A percentile compares a stretch with the other conserved stretches of the same genome.
Conservation (phyloP, 1,140 invertebrate genomes). For the Apis dorsata region DNA sequence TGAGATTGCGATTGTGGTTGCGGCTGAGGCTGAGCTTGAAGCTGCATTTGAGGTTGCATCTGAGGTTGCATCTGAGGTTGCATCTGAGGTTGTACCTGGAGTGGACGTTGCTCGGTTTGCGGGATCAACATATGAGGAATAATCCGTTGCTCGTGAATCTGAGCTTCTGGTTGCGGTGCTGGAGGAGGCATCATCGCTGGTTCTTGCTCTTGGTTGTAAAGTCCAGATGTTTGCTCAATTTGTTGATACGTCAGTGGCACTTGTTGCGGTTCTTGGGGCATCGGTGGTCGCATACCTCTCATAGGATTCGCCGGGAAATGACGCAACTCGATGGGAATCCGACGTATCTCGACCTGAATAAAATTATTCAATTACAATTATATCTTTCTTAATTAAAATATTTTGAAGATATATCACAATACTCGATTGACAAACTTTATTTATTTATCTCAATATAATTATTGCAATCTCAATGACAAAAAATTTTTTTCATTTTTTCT, state of each 20-base stretch:
- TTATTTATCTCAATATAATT: too few relatives aligned
- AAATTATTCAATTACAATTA: not conserved
- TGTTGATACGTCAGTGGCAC: slow-evolving; percentile 69
- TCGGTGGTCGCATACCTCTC: slow-evolving; percentile 70
- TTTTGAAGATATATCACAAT: too few relatives aligned
- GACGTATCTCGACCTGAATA: slow-evolving; percentile 69
- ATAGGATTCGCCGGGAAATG: slow-evolving; percentile 70
- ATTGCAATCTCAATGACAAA: too few relatives aligned
- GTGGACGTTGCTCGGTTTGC: slow-evolving; percentile 67
- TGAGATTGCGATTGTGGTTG: slow-evolving; percentile 56
- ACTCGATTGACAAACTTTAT: too few relatives aligned
- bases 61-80: slow-evolving; percentile 57
- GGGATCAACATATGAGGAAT: slow-evolving; percentile 70
- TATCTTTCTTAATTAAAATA: too few relatives aligned
- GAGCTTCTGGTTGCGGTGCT: slow-evolving; percentile 62
- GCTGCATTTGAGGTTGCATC: slow-evolving; percentile 53
- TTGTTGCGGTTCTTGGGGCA: slow-evolving; percentile 64
- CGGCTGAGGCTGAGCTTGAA: slow-evolving; percentile 42
- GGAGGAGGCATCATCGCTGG: slow-evolving; percentile 71
- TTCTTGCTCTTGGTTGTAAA: slow-evolving; percentile 65
- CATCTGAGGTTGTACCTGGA: slow-evolving; percentile 57
- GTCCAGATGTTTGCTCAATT: slow-evolving; percentile 50
- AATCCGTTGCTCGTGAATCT: slow-evolving; percentile 63
- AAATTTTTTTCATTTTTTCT: too few relatives aligned
- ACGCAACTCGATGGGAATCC: slow-evolving; percentile 73